These are phyloP conservation scores for Meloidogyne exigua DNA, from an alignment of 1,140 invertebrate genomes.

Conservation along the genomic window DNA sequence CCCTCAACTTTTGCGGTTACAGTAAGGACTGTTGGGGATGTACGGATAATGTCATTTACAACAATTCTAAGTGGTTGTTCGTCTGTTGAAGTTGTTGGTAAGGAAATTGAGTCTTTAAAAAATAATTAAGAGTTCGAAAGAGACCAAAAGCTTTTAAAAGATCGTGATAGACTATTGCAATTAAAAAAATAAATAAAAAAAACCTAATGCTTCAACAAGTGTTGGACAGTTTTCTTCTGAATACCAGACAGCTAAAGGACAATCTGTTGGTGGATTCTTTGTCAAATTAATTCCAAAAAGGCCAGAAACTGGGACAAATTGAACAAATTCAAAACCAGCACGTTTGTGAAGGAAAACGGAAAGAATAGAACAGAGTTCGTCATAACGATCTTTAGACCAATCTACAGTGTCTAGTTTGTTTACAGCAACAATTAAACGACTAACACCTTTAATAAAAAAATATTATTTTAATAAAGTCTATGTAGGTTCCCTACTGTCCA, in stretches of 20 bases:
- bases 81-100: slow-evolving; percentile 74
- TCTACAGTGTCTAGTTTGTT: slow-evolving; percentile 69
- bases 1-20: slow-evolving; percentile 86
- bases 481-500: too few relatives aligned
- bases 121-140: neutral
- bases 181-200: slow-evolving; percentile 53
- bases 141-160: slow-evolving; percentile 66
- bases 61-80: slow-evolving; percentile 88
- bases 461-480: neutral
- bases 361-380: slow-evolving; percentile 81
- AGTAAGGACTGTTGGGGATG: slow-evolving; percentile 75
- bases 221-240: slow-evolving; percentile 74
- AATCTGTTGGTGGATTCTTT: slow-evolving; percentile 71
- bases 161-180: slow-evolving; percentile 50
- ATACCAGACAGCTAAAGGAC: slow-evolving; percentile 78
- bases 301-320: slow-evolving; percentile 91
- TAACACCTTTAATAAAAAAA: slow-evolving; percentile 69
- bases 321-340: slow-evolving; percentile 73
- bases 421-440: slow-evolving; percentile 73
- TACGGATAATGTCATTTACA: slow-evolving; percentile 91
- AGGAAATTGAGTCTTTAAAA: slow-evolving; percentile 64
- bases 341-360: slow-evolving; percentile 86
- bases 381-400: slow-evolving; percentile 73
- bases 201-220: slow-evolving; percentile 79
- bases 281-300: slow-evolving; percentile 90